Evolutionary conservation across 64 coral and sea anemone species (phyloP).

Genomic region (Catalaphyllia jardinei): DNA sequence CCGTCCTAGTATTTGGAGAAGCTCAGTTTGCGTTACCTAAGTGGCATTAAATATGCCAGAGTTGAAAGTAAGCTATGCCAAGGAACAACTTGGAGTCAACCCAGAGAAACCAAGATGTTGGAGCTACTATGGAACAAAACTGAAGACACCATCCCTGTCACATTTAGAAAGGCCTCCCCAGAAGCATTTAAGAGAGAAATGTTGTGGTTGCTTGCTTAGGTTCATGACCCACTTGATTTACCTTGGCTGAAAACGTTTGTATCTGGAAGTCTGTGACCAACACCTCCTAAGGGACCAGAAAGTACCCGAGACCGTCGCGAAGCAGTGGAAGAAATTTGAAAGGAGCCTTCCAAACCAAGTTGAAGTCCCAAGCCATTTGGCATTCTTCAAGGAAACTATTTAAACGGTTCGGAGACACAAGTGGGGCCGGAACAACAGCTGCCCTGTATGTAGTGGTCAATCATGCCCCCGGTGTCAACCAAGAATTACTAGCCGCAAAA

Average conservation of each 20-base stretch:
- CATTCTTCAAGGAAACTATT: neutral
- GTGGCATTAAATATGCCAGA: too few species aligned
- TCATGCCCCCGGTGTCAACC: neutral
- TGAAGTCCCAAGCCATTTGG: conserved; percentile 8
- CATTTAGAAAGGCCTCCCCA: neutral
- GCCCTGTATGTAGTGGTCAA: conserved; percentile 21
- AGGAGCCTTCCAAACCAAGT: conserved; percentile 17
- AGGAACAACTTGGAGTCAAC: conserved; percentile 36
- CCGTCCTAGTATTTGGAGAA: too few species aligned
- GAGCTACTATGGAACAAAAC: conserved; percentile 31
- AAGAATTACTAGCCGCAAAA: conserved; percentile 23
- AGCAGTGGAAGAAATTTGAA: too few species aligned
- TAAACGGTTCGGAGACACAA: conserved; percentile 13
- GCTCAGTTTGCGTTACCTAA: too few species aligned
- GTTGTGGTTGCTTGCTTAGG: conserved; percentile 1
- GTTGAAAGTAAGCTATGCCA: conserved; percentile 43
- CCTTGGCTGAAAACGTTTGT: conserved; percentile 33
- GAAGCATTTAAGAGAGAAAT: conserved; percentile 30
- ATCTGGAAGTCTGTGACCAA: conserved; percentile 16
- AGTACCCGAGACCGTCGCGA: neutral
- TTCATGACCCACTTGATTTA: conserved; percentile 23
- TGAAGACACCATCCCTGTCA: conserved; percentile 33
- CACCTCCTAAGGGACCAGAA: conserved; percentile 41
- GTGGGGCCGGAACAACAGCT: conserved; percentile 16
- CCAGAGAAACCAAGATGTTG: conserved; percentile 41